Percentiles rank a stretch among this genome's conserved stretches.
phyloP scores from a whole-genome alignment of 2,113 vertebrate genomes.

The Stigmatopora argus region DNA sequence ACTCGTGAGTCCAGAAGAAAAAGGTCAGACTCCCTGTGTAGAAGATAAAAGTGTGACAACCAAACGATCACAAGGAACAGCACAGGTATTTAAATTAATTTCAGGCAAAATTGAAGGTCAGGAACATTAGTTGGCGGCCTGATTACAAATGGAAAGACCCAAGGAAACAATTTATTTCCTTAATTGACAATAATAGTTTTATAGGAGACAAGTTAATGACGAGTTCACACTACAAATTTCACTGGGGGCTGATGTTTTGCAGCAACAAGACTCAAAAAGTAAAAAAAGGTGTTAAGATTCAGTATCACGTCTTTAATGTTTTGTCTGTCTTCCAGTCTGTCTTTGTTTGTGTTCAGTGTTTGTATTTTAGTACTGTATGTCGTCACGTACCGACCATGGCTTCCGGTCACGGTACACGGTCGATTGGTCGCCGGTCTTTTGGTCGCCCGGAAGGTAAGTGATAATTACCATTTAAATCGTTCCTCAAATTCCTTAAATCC shows the following conservation, averaged over 20 bases:
- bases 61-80: constrained; percentile 19
- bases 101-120: constrained; percentile 24
- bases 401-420: too few species aligned
- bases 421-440: too few species aligned
- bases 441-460: too few species aligned
- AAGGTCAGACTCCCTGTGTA: constrained; percentile 84
- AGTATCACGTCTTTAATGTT: too few species aligned
- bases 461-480: too few species aligned
- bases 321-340: too few species aligned
- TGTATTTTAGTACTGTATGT: too few species aligned
- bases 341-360: too few species aligned
- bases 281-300: too few species aligned
- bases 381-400: too few species aligned
- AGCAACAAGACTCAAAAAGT: constrained; percentile 37
- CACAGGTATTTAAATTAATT: constrained; percentile 24
- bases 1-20: constrained; percentile 88
- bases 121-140: constrained; percentile 22
- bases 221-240: constrained; percentile 60
- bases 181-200: constrained; percentile 78
- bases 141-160: constrained; percentile 69
- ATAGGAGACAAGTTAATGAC: constrained; percentile 61
- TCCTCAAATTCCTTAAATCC: too few species aligned
- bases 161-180: constrained; percentile 72
- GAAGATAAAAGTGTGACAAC: constrained; percentile 6
- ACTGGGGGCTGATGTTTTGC: constrained; percentile 61